Conservation (phyloP, 2,113 vertebrate genomes). For the Barbus barbus region DNA sequence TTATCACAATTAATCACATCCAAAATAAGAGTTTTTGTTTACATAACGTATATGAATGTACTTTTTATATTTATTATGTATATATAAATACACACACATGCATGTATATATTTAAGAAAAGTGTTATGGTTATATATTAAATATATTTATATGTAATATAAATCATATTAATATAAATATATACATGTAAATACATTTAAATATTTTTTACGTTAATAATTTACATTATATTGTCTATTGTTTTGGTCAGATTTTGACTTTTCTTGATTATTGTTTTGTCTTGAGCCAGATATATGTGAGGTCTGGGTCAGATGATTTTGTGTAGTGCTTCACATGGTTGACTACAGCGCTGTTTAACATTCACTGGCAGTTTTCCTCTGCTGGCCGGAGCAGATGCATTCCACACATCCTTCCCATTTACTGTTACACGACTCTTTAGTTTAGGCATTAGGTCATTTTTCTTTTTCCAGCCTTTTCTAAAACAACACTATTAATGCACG, state of each 20-base stretch:
- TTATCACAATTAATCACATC: background rate
- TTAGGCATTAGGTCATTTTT: slow-evolving; percentile 12
- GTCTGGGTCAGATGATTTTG: slow-evolving; percentile 42
- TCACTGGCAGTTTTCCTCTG: slow-evolving; percentile 11
- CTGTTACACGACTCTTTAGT: slow-evolving; percentile 35
- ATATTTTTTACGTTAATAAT: no score
- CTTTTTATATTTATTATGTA: no score
- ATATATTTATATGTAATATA: no score
- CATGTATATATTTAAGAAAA: no score
- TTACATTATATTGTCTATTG: slow-evolving; percentile 46
- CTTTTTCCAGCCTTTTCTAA: background rate
- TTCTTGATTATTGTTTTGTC: slow-evolving; percentile 7
- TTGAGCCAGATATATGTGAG: slow-evolving; percentile 40
- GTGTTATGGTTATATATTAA: no score
- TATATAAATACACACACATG: no score
- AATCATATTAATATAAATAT: no score
- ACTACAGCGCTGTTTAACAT: slow-evolving; percentile 25
- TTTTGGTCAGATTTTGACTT: slow-evolving; percentile 44
- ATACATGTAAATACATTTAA: no score
- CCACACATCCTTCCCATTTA: slow-evolving; percentile 29
- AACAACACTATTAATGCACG: background rate
- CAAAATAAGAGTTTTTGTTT: no score
- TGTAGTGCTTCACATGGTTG: slow-evolving; percentile 20
- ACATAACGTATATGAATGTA: no score
- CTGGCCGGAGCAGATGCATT: slow-evolving; percentile 23